Evolutionary conservation across 1,140 invertebrate genomes (phyloP).

Genomic region (Proctacanthus coquilletti): DNA sequence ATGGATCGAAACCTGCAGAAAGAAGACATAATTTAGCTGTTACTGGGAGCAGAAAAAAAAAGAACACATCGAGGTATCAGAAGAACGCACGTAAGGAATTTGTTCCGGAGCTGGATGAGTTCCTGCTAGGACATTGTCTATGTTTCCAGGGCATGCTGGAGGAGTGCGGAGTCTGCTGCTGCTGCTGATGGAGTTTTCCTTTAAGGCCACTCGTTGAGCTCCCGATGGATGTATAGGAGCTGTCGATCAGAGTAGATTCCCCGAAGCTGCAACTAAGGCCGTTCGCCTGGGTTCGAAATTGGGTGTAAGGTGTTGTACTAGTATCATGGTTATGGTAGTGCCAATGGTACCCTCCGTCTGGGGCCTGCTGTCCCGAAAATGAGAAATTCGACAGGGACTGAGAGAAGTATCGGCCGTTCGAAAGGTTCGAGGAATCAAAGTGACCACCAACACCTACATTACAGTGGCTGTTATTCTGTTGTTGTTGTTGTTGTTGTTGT

Average conservation of each 20-base stretch:
- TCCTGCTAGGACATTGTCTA: constrained; percentile 26
- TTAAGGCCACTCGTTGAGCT: constrained; percentile 22
- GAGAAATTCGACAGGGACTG: constrained; percentile 25
- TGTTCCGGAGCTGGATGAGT: constrained; percentile 27
- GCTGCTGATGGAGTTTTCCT: constrained; percentile 13
- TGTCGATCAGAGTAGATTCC: constrained; percentile 1
- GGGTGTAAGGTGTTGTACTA: constrained; percentile 15
- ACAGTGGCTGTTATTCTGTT: constrained; percentile 12
- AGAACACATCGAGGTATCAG: no score
- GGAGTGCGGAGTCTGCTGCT: constrained; percentile 14
- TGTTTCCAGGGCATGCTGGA: constrained; percentile 25
- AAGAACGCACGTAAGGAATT: constrained; percentile 30
- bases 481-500: constrained; percentile 19
- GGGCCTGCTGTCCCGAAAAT: constrained; percentile 11
- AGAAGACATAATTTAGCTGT: no score
- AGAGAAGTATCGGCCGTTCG: constrained; percentile 21
- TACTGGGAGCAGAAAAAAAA: no score
- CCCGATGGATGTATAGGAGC: constrained; percentile 21
- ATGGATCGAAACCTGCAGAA: constrained; percentile 33
- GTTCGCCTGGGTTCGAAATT: constrained; percentile 12
- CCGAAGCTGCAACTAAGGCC: constrained; percentile 5
- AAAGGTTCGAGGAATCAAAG: background rate
- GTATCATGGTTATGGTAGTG: constrained; percentile 7
- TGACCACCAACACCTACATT: constrained; percentile 10
- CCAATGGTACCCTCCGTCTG: constrained; percentile 2